Evolutionary conservation across 2,888 invertebrate genomes (phyloP), one percentile per base, ranked within the genome.

Genomic region (Lucinisca nassula): DNA sequence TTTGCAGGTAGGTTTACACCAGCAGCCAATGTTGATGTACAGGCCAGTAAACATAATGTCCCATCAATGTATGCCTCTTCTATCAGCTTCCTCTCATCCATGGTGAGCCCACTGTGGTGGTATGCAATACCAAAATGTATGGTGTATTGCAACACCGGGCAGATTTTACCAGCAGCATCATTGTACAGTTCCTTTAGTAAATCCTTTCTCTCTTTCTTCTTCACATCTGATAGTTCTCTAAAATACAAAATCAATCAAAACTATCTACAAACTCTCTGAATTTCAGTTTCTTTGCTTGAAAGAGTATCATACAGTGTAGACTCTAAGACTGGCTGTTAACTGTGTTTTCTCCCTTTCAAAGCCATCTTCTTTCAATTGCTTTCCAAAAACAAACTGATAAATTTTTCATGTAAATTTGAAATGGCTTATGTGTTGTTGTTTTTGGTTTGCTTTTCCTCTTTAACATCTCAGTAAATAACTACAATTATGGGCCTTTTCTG

Each of bases 21-120:
- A 32, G 99, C 99, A n/a, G 99, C 99, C 90, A 99, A 97, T 0
- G 99, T 99, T 0, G 99, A 99, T 0, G 99, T 99, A 95, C 99
- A 99, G 95, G 99, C 98, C 90, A 99, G 97, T 40, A 99, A 98
- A 87, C 98, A 98, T 49, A 99, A 96, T n/a, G 97, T 97, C 0
- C 98, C 98, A n/a, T 97, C 97, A 89, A 98, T 97, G 96, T 98
- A 99, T 0, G 95, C 96, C 27, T 96, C 98, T 96, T 99, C 99
- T 24, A 99, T 97, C 78, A 98, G 97, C 90, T 97, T 97, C 40
- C 99, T 97, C 97, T 99, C 99, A 94, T 99, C 99, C 10, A 97
- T 97, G 2, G 98, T 98, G 70, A 99, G 97, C 0, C 99, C 97
- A 92, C 97, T 95, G 97, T 99, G 99, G 96, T 99, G 99, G 97